A percentile compares a stretch with the other conserved stretches of the same genome.
Evolutionary conservation across 2,797 vertebrate species (phyloP).

Genomic region (Lepilemur septentrionalis): DNA sequence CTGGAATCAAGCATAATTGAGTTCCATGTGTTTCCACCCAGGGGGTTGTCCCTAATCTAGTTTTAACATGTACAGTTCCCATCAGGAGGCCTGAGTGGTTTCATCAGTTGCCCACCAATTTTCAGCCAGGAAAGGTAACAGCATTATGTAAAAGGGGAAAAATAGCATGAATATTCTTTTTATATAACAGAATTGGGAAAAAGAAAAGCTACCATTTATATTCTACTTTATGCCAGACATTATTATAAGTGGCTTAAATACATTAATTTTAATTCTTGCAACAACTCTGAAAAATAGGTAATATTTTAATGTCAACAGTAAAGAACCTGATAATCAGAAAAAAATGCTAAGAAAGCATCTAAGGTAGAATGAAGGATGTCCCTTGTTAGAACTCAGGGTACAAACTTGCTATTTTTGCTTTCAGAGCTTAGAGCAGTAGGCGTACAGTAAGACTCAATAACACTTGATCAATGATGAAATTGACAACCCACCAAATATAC

Average conservation of each 20-base stretch:
- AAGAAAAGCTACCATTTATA: background rate
- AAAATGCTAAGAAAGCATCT: background rate
- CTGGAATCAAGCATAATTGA: slow-evolving; percentile 31
- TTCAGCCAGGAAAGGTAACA: slow-evolving; percentile 57
- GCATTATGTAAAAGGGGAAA: slow-evolving; percentile 38
- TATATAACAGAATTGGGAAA: background rate
- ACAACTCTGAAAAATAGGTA: background rate
- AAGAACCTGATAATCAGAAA: background rate
- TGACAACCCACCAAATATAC: background rate
- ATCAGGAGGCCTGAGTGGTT: slow-evolving; percentile 48
- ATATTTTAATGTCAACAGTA: background rate
- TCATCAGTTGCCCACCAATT: slow-evolving; percentile 61
- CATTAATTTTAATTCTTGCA: background rate
- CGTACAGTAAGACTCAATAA: background rate
- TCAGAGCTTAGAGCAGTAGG: background rate
- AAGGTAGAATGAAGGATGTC: background rate
- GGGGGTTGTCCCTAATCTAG: slow-evolving; percentile 39
- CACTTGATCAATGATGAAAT: background rate
- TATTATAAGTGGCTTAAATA: background rate
- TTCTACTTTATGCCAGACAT: background rate
- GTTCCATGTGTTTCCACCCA: slow-evolving; percentile 44
- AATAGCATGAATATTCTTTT: slow-evolving; percentile 52
- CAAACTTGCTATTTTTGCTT: background rate
- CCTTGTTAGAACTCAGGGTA: background rate
- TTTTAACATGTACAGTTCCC: slow-evolving; percentile 42